Base-by-base conservation (phyloP, 2,797 vertebrate genomes). In the Scolopax bukidnonensis region DNA sequence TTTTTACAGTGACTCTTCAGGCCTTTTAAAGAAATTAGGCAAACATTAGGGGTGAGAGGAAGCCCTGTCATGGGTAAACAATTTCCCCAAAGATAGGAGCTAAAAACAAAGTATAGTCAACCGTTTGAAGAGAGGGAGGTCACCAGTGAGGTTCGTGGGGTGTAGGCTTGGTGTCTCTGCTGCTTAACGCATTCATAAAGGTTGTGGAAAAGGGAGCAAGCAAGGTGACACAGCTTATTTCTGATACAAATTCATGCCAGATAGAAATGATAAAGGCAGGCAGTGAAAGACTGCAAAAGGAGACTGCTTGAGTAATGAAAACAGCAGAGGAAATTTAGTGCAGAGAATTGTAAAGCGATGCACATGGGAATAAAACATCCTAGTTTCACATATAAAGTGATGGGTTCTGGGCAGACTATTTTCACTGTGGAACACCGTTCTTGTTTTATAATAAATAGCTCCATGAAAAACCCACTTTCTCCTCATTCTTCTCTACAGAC, bases 341-440 rank as follows among this genome's bases (percentile, higher is more conserved):
- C 16, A 27, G 61, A 67, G 33, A 83, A 67, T 4, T 63, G 11
- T 43, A 21, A 82, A 83, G 20, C 48, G 16, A 79, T 25, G 8
- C 14, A 47, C 18, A 5, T 6, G 18, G 21, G 17, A 12, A 87
- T 81, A 86, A 78, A 18, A 0, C 0, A 2, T 64, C 64, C 36
- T 48, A 45, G 25, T 61, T 77, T 61, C 38, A 67, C 6, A 38
- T 24, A 65, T 47, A 40, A 93, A 38, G 24, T 11, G 5, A 27
- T 36, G 8, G 4, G n/a, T 63, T 80, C 68, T 63, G n/a, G 28
- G 20, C 6, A n/a, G 20, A 19, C 11, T 10, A 10, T 59, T 88
- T 80, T 74, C 56, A 59, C 16, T 20, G 32, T 81, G 12, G 10
- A 53, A 4, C 1, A 12, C 7, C 21, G 33, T 30, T 60, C 18